Conservation (phyloP, 1,140 invertebrate species). For the Harlomillsia oculata region DNA sequence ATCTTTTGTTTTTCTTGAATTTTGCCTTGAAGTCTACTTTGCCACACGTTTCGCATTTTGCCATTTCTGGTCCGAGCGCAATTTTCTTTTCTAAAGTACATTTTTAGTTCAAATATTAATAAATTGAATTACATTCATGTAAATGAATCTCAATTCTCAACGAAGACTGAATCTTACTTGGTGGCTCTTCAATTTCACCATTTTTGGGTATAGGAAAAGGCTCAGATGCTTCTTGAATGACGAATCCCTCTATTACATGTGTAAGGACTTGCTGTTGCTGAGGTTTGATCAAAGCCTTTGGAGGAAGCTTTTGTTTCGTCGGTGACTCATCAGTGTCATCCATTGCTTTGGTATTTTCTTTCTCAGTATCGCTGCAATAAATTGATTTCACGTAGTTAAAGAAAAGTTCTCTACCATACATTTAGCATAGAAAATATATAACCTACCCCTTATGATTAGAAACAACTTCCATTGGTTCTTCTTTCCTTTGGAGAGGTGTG, state of each 20-base stretch:
- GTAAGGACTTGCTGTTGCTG: conserved; percentile 92
- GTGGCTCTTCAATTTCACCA: conserved; percentile 55
- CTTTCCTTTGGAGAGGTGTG: conserved; percentile 37
- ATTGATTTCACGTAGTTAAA: too few relatives aligned
- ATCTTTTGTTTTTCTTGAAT: conserved; percentile 65
- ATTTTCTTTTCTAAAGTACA: conserved; percentile 44
- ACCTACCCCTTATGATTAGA: neutral
- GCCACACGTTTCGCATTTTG: conserved; percentile 69
- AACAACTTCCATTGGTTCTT: conserved; percentile 37
- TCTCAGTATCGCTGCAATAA: conserved; percentile 27
- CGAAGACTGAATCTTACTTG: conserved; percentile 47
- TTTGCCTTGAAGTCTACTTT: conserved; percentile 59
- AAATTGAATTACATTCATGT: conserved; percentile 9
- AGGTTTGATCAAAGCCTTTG: conserved; percentile 86
- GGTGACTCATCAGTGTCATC: conserved; percentile 40
- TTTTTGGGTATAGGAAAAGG: conserved; percentile 46
- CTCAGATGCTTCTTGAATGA: conserved; percentile 74
- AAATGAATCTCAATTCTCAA: too few relatives aligned
- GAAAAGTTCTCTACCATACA: neutral
- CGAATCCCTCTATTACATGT: conserved; percentile 92
- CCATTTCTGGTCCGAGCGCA: conserved; percentile 45
- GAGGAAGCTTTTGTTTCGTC: conserved; percentile 49
- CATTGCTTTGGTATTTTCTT: conserved; percentile 29
- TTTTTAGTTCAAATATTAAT: conserved; percentile 25
- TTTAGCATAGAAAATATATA: neutral